These are phyloP conservation scores for Saccostrea echinata DNA, from an alignment of 1,140 invertebrate genomes.

Conservation along the genomic window DNA sequence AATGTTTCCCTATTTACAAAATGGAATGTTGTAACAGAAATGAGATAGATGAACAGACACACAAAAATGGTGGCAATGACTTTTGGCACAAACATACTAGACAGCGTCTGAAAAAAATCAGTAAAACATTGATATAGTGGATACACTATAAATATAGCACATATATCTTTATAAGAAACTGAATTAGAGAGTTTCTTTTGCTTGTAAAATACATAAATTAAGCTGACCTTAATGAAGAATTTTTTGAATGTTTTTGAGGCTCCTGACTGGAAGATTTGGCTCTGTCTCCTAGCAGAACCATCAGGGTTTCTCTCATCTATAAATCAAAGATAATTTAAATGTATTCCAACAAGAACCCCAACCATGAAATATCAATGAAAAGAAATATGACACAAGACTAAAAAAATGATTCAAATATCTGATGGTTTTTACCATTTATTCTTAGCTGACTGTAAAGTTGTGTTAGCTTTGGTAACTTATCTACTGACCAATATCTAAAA, in stretches of 20 bases:
- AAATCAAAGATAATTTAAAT: not conserved
- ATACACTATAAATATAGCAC: not conserved
- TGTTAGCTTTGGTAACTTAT: no score
- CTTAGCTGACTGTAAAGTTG: no score
- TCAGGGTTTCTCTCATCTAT: conserved; percentile 46
- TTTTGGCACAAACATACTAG: conserved; percentile 70
- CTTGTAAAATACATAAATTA: not conserved
- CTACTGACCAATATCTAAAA: not conserved
- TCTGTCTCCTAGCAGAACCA: conserved; percentile 39
- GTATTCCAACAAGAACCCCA: not conserved
- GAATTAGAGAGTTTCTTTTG: not conserved
- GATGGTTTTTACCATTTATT: no score
- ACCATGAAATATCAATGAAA: no score
- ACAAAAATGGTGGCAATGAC: conserved; percentile 63
- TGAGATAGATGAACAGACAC: conserved; percentile 63
- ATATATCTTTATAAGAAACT: not conserved
- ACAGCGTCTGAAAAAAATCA: conserved; percentile 63
- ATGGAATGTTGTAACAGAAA: conserved; percentile 61
- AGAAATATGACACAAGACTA: no score
- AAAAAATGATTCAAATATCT: no score
- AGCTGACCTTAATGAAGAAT: conserved; percentile 50
- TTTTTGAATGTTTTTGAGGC: conserved; percentile 43
- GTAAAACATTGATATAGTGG: not conserved
- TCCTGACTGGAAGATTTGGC: conserved; percentile 47
- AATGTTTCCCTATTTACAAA: conserved; percentile 67